These are phyloP conservation scores for Leptatherina wallacei DNA, from an alignment of 2,797 vertebrate genomes.

Conservation along the genomic window DNA sequence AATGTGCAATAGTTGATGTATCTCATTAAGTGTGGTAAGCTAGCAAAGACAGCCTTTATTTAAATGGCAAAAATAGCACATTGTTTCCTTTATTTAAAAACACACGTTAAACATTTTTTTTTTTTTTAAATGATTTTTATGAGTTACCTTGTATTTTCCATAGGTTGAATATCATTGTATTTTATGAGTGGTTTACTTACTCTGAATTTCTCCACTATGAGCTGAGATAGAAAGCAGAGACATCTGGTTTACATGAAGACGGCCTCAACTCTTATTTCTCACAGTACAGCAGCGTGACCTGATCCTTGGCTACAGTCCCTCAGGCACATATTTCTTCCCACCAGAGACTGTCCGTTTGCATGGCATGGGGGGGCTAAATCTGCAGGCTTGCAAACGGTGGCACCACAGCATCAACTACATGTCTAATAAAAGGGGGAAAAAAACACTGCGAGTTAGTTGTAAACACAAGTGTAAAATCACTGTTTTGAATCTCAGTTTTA, in stretches of 20 bases:
- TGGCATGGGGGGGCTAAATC: conserved; percentile 58
- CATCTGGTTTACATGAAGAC: conserved; percentile 86
- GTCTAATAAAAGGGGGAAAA: conserved; percentile 26
- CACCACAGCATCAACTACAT: conserved; percentile 33
- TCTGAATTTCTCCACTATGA: conserved; percentile 53
- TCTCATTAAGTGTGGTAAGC: neutral
- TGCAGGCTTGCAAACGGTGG: conserved; percentile 38
- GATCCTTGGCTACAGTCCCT: conserved; percentile 78
- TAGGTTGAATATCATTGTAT: conserved; percentile 37
- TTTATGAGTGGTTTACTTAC: conserved; percentile 35
- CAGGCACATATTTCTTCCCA: conserved; percentile 79
- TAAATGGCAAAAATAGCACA: neutral
- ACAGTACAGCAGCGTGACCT: conserved; percentile 78
- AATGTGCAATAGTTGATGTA: neutral
- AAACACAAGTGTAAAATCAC: conserved; percentile 5
- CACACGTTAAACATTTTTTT: conserved; percentile 1
- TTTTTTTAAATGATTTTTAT: neutral
- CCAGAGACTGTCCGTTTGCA: conserved; percentile 66
- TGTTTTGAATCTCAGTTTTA: conserved; percentile 19
- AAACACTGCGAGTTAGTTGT: conserved; percentile 8
- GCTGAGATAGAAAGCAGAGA: conserved; percentile 73
- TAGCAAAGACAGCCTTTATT: neutral
- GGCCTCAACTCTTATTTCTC: conserved; percentile 76
- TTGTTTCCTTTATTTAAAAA: conserved; percentile 32
- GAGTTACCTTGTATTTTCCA: conserved; percentile 39